Evolutionary conservation across 2,797 vertebrate species (phyloP).

Genomic region (Pampus argenteus): DNA sequence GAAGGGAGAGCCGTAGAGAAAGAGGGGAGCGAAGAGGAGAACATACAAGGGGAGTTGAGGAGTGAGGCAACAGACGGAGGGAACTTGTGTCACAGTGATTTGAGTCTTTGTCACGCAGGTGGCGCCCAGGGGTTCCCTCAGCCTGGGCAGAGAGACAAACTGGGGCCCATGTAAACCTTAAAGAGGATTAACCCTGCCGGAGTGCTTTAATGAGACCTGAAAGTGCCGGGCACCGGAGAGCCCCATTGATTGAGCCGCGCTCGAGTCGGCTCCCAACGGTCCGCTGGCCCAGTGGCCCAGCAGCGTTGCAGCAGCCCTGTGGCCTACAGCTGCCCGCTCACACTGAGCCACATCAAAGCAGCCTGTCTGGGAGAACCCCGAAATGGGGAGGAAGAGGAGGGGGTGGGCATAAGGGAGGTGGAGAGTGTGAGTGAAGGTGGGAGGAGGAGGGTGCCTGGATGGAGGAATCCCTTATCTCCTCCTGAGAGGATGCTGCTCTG

Average conservation of each 20-base stretch:
- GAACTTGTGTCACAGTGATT: slow-evolving; percentile 80
- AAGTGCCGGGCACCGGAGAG: slow-evolving; percentile 85
- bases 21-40: slow-evolving; percentile 44
- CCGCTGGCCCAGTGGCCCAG: slow-evolving; percentile 68
- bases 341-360: slow-evolving; percentile 96
- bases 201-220: slow-evolving; percentile 93
- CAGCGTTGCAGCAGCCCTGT: slow-evolving; percentile 61
- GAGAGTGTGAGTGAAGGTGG: slow-evolving; percentile 43
- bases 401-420: slow-evolving; percentile 41
- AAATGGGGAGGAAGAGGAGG: slow-evolving; percentile 42
- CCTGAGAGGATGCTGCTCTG: slow-evolving; percentile 90
- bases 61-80: slow-evolving; percentile 57
- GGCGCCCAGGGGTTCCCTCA: slow-evolving; percentile 81
- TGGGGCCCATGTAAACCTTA: slow-evolving; percentile 90
- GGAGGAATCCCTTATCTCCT: slow-evolving; percentile 97
- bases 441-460: slow-evolving; percentile 82
- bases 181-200: slow-evolving; percentile 95
- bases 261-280: slow-evolving; percentile 76
- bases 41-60: slow-evolving; percentile 41
- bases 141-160: slow-evolving; percentile 88
- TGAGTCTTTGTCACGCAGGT: slow-evolving; percentile 86
- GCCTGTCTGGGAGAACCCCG: slow-evolving; percentile 86
- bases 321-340: slow-evolving; percentile 86
- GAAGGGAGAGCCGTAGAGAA: slow-evolving; percentile 28
- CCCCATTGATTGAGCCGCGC: slow-evolving; percentile 77